Base-by-base conservation (phyloP, 2,797 vertebrate genomes). In the Rousettus madagascariensis region DNA sequence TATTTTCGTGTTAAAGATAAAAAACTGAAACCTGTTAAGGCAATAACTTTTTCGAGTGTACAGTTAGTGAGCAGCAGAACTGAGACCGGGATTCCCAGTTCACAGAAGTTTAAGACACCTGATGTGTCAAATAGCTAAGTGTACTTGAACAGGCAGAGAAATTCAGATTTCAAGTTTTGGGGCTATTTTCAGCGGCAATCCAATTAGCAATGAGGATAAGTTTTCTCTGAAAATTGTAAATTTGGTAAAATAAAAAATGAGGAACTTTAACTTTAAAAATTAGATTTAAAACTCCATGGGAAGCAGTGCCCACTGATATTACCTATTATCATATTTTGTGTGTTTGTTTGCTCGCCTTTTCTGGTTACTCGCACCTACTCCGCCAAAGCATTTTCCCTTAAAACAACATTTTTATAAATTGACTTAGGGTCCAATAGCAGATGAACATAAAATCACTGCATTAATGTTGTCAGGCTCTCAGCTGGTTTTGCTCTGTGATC, bases 211-310 rank as follows among this genome's bases (percentile, higher is more conserved):
- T 22, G 19, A 91, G 55, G 28, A 72, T 55, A 28, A 41, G 55
- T 38, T 93, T 91, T 55, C 78, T 85, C 66, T 78, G 57, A 93
- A 84, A 84, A 72, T 71, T 78, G 3, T 68, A 77, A 94, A 41
- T 87, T 77, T 38, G 83, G 41, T 80, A 82, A 96, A 91, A 88
- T 36, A 85, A 95, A 63, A 96, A 88, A 69, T 43, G 26, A 77
- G 38, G 87, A 86, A 77, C 36, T 77, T 77, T 86, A 71, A 86
- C 78, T 43, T 72, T 33, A 87, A 88, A 78, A 61, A 59, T 55
- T 57, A 61, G 30, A 77, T 90, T 43, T 91, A 69, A 87, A 77
- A 53, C 92, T 61, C 83, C 66, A 33, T 46, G 0, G 22, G 55
- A 94, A 84, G 46, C 41, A 41, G 22, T 33, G 4, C 30, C 46